A percentile compares a stretch with the other conserved stretches of the same genome.
Evolutionary conservation across 2,113 vertebrate genomes (phyloP).

Genomic region (Bos javanicus): DNA sequence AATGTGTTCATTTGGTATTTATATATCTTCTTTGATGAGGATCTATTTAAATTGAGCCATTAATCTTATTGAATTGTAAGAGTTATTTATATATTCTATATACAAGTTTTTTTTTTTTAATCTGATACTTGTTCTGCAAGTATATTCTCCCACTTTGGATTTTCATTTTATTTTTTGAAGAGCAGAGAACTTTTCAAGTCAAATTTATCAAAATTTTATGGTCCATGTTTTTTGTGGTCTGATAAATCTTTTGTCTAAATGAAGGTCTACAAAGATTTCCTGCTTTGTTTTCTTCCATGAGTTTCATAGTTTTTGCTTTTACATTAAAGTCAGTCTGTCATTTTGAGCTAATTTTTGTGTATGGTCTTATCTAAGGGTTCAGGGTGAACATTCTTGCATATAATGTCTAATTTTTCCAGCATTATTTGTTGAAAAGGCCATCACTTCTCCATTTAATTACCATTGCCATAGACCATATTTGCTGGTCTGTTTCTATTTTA

Average conservation of each 20-base stretch:
- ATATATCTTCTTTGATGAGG: neutral
- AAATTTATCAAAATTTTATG: neutral
- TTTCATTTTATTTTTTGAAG: conserved; percentile 5
- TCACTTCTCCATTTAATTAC: conserved; percentile 11
- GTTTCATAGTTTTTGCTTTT: neutral
- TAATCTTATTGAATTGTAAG: conserved; percentile 7
- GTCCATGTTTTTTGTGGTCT: neutral
- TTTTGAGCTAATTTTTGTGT: conserved; percentile 17
- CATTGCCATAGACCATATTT: neutral
- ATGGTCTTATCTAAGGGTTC: neutral
- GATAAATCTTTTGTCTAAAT: conserved; percentile 14
- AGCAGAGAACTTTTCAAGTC: neutral
- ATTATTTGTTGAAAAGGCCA: neutral
- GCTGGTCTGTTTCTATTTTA: neutral
- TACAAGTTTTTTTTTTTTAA: neutral
- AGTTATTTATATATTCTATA: neutral
- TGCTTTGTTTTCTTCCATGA: neutral
- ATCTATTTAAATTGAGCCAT: neutral
- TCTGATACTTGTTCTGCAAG: neutral
- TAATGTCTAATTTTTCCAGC: neutral
- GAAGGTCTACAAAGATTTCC: neutral
- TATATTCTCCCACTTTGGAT: neutral
- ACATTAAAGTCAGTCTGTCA: neutral
- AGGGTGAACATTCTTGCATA: neutral
- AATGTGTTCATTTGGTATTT: neutral